These are phyloP conservation scores for Vireo griseus DNA, from an alignment of 2,797 vertebrate genomes.

Conservation along the genomic window DNA sequence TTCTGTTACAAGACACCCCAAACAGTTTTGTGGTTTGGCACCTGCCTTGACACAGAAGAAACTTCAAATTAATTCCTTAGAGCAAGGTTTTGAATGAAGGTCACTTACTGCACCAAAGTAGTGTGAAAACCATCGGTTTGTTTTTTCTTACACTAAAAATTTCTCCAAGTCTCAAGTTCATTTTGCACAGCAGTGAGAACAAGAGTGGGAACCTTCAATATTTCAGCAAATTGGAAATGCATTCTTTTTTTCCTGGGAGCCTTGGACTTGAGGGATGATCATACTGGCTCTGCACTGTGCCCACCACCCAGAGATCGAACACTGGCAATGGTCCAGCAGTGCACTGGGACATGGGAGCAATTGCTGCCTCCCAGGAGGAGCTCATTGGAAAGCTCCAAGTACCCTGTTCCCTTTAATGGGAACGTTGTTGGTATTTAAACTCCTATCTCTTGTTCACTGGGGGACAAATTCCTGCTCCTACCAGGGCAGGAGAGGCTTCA, in stretches of 20 bases:
- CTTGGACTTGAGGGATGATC: not conserved
- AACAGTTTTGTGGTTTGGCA: slow-evolving; percentile 21
- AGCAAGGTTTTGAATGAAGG: not conserved
- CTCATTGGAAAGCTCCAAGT: not conserved
- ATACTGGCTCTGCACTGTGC: not conserved
- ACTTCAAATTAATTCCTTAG: not conserved
- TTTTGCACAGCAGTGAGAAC: not conserved
- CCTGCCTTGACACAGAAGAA: not conserved
- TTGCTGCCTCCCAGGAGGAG: not conserved
- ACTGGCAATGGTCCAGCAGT: accelerated
- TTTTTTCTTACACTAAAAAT: not conserved
- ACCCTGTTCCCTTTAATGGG: not conserved
- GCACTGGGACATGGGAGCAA: not conserved
- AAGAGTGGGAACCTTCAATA: not conserved
- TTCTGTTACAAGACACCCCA: not conserved
- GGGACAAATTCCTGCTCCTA: not conserved
- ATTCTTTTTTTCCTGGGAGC: not conserved
- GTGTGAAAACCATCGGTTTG: not conserved
- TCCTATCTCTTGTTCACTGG: not conserved
- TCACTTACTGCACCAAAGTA: not conserved
- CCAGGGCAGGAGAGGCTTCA: not conserved
- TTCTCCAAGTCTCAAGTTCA: not conserved
- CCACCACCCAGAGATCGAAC: accelerated
- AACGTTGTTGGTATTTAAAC: not conserved
- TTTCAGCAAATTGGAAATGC: not conserved